Evolutionary conservation across 2,113 vertebrate genomes (phyloP).

Genomic region (Ammodramus savannarum): DNA sequence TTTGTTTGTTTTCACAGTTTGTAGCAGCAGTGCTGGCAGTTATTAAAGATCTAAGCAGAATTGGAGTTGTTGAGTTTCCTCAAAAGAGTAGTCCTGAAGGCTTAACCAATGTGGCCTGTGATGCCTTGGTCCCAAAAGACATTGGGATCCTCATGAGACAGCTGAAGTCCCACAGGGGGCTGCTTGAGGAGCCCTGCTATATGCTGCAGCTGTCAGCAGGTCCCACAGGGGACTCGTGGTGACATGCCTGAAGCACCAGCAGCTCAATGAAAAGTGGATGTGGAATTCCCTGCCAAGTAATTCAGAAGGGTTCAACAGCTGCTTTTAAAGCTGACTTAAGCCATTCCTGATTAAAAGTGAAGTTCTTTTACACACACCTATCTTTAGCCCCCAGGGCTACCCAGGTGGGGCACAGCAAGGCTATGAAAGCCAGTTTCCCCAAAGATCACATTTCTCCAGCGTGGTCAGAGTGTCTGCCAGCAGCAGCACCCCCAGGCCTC

Average conservation of each 20-base stretch:
- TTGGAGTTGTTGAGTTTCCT: neutral
- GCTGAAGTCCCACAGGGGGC: rapidly evolving
- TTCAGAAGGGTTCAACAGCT: neutral
- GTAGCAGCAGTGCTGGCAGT: neutral
- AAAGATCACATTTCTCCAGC: neutral
- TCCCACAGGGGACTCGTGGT: neutral
- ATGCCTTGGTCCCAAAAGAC: neutral
- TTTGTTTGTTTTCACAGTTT: neutral
- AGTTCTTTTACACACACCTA: rapidly evolving
- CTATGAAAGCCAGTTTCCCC: neutral
- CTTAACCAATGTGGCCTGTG: rapidly evolving
- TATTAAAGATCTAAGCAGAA: neutral
- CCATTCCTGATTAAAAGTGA: neutral
- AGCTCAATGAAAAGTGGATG: neutral
- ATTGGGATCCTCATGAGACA: neutral
- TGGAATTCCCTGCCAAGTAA: neutral
- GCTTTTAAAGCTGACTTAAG: neutral
- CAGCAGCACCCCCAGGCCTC: neutral
- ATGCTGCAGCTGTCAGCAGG: rapidly evolving
- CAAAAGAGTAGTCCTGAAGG: neutral
- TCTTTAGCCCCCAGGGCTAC: neutral
- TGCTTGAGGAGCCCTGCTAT: neutral
- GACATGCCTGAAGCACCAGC: neutral
- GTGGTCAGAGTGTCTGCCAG: neutral
- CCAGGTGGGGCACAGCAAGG: neutral